Evolutionary conservation across 2,888 invertebrate genomes (phyloP).

Genomic region (Tetragnatha montana): DNA sequence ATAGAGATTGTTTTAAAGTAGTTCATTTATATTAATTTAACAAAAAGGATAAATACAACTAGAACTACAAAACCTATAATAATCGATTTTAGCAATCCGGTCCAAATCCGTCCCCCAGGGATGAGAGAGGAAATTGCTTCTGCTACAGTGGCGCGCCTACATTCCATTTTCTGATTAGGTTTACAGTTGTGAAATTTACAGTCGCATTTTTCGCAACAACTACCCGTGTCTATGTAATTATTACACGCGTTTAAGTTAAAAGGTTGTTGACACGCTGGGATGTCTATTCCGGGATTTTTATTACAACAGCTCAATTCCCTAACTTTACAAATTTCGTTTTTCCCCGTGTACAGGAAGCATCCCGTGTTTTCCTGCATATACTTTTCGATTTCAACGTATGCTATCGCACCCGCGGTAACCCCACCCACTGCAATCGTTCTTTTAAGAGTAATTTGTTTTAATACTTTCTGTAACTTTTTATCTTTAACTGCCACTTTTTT

Average conservation of each 20-base stretch:
- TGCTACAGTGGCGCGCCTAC: background rate
- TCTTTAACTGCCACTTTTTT: background rate
- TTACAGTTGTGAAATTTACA: constrained; percentile 2
- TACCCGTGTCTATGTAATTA: background rate
- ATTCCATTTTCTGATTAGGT: constrained; percentile 1
- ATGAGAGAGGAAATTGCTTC: too few relatives aligned
- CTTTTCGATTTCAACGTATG: background rate
- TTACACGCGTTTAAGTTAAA: background rate
- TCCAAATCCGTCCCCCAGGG: too few relatives aligned
- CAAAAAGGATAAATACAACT: too few relatives aligned
- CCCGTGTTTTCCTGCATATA: constrained; percentile 6
- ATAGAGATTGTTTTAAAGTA: too few relatives aligned
- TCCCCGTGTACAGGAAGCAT: background rate
- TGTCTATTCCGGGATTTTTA: background rate
- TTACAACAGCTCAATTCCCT: constrained; percentile 21
- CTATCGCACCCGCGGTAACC: background rate
- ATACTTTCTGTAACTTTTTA: background rate
- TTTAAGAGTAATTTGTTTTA: too few relatives aligned
- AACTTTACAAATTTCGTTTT: constrained; percentile 7
- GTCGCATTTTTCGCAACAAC: constrained; percentile 15
- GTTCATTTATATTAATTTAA: too few relatives aligned
- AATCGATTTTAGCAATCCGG: too few relatives aligned
- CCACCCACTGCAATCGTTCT: too few relatives aligned
- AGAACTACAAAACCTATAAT: too few relatives aligned
- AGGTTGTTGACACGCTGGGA: background rate